phyloP scores from a whole-genome alignment of 2,888 invertebrate species.

The Mesorhabditis sp. region DNA sequence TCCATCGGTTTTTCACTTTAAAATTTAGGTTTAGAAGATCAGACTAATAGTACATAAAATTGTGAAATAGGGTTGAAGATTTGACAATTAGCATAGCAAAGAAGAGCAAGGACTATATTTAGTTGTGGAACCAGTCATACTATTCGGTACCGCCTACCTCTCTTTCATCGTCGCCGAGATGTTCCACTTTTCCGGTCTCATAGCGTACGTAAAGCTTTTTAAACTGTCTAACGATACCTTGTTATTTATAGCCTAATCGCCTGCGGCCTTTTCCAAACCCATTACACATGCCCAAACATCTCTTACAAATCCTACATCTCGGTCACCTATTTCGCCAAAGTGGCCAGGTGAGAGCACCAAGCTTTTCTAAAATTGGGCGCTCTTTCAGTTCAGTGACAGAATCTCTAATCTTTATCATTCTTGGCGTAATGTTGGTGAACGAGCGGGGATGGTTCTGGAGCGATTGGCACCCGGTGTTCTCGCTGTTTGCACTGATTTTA shows the following conservation, averaged over 20 bases:
- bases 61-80: no score
- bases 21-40: no score
- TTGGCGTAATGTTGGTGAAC: constrained; percentile 64
- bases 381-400: constrained; percentile 62
- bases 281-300: constrained; percentile 65
- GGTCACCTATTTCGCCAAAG: constrained; percentile 65
- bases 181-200: constrained; percentile 66
- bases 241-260: constrained; percentile 61
- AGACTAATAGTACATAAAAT: no score
- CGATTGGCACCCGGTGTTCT: constrained; percentile 50
- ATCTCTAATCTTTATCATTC: constrained; percentile 66
- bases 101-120: no score
- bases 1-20: no score
- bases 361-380: not conserved
- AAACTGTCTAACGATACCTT: not conserved
- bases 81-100: no score
- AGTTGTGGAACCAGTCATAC: constrained; percentile 65
- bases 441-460: constrained; percentile 46
- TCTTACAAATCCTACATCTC: constrained; percentile 64
- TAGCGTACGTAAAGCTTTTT: constrained; percentile 57
- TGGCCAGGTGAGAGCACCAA: constrained; percentile 43
- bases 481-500: constrained; percentile 41
- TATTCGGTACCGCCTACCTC: constrained; percentile 64
- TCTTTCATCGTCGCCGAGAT: constrained; percentile 65
- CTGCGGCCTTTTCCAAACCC: constrained; percentile 65